Percentiles rank a stretch among this genome's conserved stretches.
Conservation (phyloP, 1,140 invertebrate genomes). For the Cepaea nemoralis region DNA sequence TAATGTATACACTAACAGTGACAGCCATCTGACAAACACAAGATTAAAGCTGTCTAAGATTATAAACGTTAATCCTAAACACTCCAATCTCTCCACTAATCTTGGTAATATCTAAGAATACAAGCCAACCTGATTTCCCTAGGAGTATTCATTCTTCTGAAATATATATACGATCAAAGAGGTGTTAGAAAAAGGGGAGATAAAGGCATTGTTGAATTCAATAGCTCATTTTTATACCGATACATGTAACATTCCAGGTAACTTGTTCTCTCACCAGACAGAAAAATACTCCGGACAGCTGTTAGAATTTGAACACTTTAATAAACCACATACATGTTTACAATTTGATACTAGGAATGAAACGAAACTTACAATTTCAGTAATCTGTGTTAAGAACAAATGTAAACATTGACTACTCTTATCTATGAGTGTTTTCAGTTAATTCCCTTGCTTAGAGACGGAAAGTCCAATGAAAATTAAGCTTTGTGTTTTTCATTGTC, state of each 20-base stretch:
- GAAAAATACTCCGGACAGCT: neutral
- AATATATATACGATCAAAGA: neutral
- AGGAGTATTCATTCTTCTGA: neutral
- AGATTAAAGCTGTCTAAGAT: neutral
- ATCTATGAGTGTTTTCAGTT: neutral
- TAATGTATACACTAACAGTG: neutral
- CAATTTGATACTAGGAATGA: neutral
- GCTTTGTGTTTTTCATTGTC: too few relatives aligned
- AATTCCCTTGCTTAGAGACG: neutral
- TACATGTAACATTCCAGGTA: neutral
- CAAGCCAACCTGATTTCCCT: neutral
- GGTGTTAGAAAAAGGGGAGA: neutral
- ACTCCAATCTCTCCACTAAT: neutral
- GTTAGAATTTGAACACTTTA: neutral
- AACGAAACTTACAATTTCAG: neutral
- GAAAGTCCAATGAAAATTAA: neutral
- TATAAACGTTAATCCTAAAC: neutral
- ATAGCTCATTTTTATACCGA: neutral
- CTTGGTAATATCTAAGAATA: neutral
- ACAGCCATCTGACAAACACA: neutral
- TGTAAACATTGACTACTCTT: neutral
- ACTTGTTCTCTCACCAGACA: neutral
- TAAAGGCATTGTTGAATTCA: neutral
- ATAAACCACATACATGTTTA: neutral
- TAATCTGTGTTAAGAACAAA: neutral